Percentiles rank a stretch among this genome's conserved stretches.
phyloP scores from a whole-genome alignment of 2,797 vertebrate species.

The Sciurus carolinensis region DNA sequence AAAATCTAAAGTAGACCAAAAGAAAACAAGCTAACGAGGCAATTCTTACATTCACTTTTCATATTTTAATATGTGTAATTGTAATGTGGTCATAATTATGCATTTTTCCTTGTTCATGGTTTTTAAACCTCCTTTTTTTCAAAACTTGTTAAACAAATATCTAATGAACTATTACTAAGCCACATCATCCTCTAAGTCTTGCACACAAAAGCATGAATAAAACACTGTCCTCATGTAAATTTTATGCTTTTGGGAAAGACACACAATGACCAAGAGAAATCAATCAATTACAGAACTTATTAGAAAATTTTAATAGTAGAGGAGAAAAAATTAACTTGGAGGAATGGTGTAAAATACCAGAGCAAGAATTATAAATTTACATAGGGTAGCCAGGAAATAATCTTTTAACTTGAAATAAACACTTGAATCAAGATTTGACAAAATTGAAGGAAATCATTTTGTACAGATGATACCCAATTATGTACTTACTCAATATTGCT shows the following conservation, averaged over 20 bases:
- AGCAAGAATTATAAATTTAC: constrained; percentile 26
- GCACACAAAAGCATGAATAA: constrained; percentile 28
- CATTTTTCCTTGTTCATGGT: not conserved
- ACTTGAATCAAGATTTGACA: not conserved
- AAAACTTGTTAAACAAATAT: constrained; percentile 21
- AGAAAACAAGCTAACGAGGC: not conserved
- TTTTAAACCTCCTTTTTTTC: not conserved
- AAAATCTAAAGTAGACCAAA: not conserved
- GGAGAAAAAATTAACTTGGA: not conserved
- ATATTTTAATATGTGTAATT: not conserved
- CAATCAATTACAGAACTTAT: not conserved
- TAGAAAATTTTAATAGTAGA: not conserved
- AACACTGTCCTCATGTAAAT: not conserved
- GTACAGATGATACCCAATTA: constrained; percentile 17
- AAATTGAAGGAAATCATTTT: not conserved
- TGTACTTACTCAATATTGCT: not conserved
- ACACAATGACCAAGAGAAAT: not conserved
- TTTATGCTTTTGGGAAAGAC: not conserved
- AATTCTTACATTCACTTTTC: not conserved
- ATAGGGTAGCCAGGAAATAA: not conserved
- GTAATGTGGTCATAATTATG: not conserved
- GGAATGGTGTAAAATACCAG: not conserved
- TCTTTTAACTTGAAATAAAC: constrained; percentile 34
- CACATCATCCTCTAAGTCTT: not conserved
- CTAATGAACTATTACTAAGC: not conserved